Conservation (phyloP, 1,140 invertebrate species). For the Drosophila ohnishii region DNA sequence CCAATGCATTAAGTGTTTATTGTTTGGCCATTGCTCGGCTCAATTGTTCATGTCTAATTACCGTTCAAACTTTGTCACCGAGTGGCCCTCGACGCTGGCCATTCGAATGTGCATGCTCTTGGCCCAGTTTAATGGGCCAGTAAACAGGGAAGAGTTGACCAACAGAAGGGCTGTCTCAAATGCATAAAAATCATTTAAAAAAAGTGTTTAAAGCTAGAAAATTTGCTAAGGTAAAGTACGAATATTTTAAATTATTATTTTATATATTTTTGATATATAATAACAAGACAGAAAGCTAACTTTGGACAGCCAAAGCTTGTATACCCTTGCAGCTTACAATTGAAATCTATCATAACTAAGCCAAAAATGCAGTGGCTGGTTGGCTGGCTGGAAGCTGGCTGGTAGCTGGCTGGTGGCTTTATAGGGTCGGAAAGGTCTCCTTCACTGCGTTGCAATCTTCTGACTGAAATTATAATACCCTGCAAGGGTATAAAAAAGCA, state of each 20-base stretch:
- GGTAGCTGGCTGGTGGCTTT: too few species aligned
- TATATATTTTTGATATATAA: neutral
- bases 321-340: too few species aligned
- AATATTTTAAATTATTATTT: neutral
- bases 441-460: too few species aligned
- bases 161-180: neutral
- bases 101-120: slow-evolving; percentile 2
- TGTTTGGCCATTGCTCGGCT: slow-evolving; percentile 43
- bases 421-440: too few species aligned
- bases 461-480: too few species aligned
- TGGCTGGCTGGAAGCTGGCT: too few species aligned
- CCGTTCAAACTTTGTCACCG: slow-evolving; percentile 40
- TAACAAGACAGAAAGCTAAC: too few species aligned
- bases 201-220: neutral
- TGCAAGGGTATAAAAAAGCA: too few species aligned
- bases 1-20: slow-evolving; percentile 56
- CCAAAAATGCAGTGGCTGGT: too few species aligned
- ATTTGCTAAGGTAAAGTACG: neutral
- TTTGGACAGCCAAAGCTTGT: too few species aligned
- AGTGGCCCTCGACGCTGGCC: slow-evolving; percentile 16
- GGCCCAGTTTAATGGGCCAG: slow-evolving; percentile 16
- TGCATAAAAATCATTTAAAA: neutral
- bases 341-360: too few species aligned
- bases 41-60: slow-evolving; percentile 53
- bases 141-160: neutral